Base-by-base conservation (phyloP, 2,888 invertebrate species). In the Tuta absoluta region DNA sequence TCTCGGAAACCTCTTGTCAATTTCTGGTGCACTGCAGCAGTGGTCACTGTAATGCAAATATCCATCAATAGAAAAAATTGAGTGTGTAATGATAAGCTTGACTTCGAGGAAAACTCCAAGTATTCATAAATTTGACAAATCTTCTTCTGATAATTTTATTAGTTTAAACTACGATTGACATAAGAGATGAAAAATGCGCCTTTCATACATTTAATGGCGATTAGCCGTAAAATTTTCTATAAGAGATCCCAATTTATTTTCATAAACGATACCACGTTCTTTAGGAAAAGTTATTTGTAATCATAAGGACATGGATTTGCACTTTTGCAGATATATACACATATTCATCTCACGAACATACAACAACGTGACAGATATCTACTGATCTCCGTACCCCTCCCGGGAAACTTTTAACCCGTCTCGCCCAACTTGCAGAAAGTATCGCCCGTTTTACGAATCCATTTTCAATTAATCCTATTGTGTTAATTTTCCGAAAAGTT, bases 391-490 rank as follows among this genome's bases (percentile, higher is more conserved):
- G 56, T 56, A 33, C 56, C 33, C 56, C 33, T 33, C 33, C 12
- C 48, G 21, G 7, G 38, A 38, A 58, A 58, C 37, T 51, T 62
- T 51, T 51, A 56, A 63, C 41, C 63, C 63, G 45, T 56, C 33
- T 4, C 38, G 53, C 51, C 17, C 57, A 63, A 61, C 24, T 28
- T 60, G n/a, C 3, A 37, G 60, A 61, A 61, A 61, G 61, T 61
- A 61, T 61, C 61, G 49, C 24, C 48, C 45, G 60, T 60, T 60
- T 60, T 41, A 57, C 53, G 75, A 78, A 80, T 80, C 77, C 77
- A 78, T 76, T 78, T 78, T 74, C 81, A 82, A 89, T 88, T 87
- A 89, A 89, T 88, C 87, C 81, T 80, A 81, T 87, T 86, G 83
- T 78, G 81, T 82, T 83, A 76, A 81, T 87, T 78, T 78, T 76